A percentile compares a stretch with the other conserved stretches of the same genome.
phyloP scores from a whole-genome alignment of 2,797 vertebrate species.

The Coccyzus lansbergi region DNA sequence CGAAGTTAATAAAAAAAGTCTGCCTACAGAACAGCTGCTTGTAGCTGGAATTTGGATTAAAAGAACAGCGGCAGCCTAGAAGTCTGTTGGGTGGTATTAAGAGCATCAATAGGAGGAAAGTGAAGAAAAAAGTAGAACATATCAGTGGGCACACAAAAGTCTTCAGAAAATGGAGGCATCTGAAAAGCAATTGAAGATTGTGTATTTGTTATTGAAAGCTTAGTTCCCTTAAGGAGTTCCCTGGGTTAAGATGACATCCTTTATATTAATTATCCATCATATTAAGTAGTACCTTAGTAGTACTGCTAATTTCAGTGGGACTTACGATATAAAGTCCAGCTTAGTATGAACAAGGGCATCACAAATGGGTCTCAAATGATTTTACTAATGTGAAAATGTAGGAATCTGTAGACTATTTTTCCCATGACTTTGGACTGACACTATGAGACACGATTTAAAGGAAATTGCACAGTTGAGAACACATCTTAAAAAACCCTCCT shows the following conservation, averaged over 20 bases:
- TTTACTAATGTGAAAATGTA: neutral
- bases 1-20: conserved; percentile 69
- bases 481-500: neutral
- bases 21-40: conserved; percentile 77
- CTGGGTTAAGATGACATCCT: neutral
- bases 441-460: conserved; percentile 44
- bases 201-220: neutral
- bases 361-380: neutral
- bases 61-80: conserved; percentile 48
- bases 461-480: conserved; percentile 1
- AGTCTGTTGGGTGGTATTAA: conserved; percentile 61
- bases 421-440: conserved; percentile 1
- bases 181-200: neutral
- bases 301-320: neutral
- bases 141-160: conserved; percentile 17
- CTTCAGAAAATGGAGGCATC: neutral
- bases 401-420: neutral
- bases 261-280: no score
- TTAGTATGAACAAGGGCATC: neutral
- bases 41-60: conserved; percentile 74
- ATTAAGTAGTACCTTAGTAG: neutral
- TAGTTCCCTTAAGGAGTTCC: neutral
- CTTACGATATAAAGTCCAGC: neutral
- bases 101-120: conserved; percentile 27
- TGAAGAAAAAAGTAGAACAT: conserved; percentile 51